Evolutionary conservation across 2,113 vertebrate genomes (phyloP).

Genomic region (Coturnix japonica): DNA sequence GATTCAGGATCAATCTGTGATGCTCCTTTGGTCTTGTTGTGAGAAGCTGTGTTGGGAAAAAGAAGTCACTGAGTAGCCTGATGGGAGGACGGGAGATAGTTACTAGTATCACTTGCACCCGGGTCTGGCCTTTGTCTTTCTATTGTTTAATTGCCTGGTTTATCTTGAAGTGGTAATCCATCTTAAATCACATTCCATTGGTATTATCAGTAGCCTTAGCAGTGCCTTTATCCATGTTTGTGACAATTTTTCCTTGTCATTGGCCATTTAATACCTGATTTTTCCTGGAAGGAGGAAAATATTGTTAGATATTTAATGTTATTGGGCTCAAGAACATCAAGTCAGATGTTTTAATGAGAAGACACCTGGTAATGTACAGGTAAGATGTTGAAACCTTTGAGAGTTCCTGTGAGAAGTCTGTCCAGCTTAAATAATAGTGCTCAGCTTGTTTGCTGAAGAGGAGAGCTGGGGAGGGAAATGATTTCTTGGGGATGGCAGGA

Average conservation of each 20-base stretch:
- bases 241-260: background rate
- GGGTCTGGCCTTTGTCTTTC: background rate
- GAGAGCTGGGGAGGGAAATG: background rate
- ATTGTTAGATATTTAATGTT: conserved; percentile 67
- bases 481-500: background rate
- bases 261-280: conserved; percentile 50
- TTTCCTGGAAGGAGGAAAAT: conserved; percentile 43
- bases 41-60: background rate
- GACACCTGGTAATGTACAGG: conserved; percentile 53
- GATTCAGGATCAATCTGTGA: background rate
- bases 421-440: conserved; percentile 53
- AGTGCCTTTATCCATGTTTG: conserved; percentile 34
- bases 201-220: conserved; percentile 34
- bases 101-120: background rate
- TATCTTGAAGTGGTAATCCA: background rate
- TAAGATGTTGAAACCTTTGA: conserved; percentile 66
- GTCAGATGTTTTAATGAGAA: conserved; percentile 68
- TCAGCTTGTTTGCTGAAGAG: conserved; percentile 23
- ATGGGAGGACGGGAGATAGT: background rate
- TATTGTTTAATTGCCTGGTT: background rate
- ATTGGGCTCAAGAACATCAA: conserved; percentile 63
- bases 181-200: conserved; percentile 33
- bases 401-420: conserved; percentile 63
- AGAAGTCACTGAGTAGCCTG: background rate
- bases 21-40: background rate